Evolutionary conservation across 2,888 invertebrate genomes (phyloP).

Genomic region (Oscheius sp.): DNA sequence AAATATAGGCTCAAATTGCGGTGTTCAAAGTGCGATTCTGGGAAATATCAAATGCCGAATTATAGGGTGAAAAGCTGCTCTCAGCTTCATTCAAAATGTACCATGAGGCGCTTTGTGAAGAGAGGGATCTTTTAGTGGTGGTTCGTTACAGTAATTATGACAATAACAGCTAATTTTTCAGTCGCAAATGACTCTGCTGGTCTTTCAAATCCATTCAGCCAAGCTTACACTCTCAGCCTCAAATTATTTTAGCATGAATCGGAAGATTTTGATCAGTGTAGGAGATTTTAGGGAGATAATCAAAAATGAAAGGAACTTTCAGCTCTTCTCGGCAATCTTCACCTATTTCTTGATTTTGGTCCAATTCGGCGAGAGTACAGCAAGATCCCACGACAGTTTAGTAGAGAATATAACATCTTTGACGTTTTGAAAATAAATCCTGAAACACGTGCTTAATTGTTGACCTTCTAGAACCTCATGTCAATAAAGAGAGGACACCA

Average conservation of each 20-base stretch:
- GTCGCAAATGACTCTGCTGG: conserved; percentile 51
- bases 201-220: conserved; percentile 52
- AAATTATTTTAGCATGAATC: conserved; percentile 51
- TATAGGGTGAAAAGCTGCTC: conserved; percentile 44
- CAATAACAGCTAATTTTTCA: too few species aligned
- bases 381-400: too few species aligned
- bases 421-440: neutral
- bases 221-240: conserved; percentile 50
- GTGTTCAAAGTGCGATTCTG: neutral
- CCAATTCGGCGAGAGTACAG: conserved; percentile 18
- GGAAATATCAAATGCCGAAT: neutral
- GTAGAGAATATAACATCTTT: neutral
- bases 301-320: conserved; percentile 16
- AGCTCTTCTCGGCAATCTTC: conserved; percentile 53
- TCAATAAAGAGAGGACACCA: neutral
- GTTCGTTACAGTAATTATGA: conserved; percentile 9
- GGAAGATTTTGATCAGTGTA: conserved; percentile 49
- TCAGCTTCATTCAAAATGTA: conserved; percentile 46
- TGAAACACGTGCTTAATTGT: neutral
- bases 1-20: too few species aligned
- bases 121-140: conserved; percentile 40
- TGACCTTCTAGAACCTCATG: neutral
- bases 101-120: conserved; percentile 46
- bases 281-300: neutral
- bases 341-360: conserved; percentile 52